Evolutionary conservation across 2,797 vertebrate genomes (phyloP), one percentile per base, ranked within the genome.

Genomic region (Dendrocincla fuliginosa): DNA sequence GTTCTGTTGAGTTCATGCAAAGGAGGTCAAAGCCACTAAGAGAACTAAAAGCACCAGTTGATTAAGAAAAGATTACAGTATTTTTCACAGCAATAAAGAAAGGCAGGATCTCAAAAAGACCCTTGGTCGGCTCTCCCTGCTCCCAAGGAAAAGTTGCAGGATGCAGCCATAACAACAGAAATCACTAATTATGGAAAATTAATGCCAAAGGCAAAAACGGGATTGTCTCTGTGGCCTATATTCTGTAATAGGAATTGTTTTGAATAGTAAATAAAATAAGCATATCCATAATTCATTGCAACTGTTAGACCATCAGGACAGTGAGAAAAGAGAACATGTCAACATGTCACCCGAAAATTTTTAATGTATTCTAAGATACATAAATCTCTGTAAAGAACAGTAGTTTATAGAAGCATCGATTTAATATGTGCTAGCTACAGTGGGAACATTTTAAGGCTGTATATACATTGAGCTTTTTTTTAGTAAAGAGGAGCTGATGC

Each of bases 391-490:
- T 95, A 95, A 95, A 94, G 94, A 90, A 76, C 24, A 71, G 90
- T 93, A 95, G 67, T 96, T 97, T 96, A 59, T 95, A 79, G 78
- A 80, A 91, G 63, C 83, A 83, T 88, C 22, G 28, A 56, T 87
- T 89, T 94, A 97, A 96, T 89, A 68, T 52, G 37, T 89, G 76
- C 74, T 92, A 90, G 83, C 84, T 91, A 70, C 60, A 78, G 41
- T 16, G 65, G 83, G 82, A 96, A 69, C 85, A 71, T 97, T 97
- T 97, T 92, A 93, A 96, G 81, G 47, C 92, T 97, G 95, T 97
- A 90, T 63, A 93, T 91, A 91, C 73, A 74, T 30, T 44, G 83
- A 95, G 93, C 57, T 95, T 87, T 96, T 96, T 97, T 96, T 97
- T 95, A 89, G 95, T 90, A 97, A 97, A 78, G 89, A 93, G 83